Evolutionary conservation across 2,797 vertebrate genomes (phyloP).

Genomic region (Pseudochirops corinnae): DNA sequence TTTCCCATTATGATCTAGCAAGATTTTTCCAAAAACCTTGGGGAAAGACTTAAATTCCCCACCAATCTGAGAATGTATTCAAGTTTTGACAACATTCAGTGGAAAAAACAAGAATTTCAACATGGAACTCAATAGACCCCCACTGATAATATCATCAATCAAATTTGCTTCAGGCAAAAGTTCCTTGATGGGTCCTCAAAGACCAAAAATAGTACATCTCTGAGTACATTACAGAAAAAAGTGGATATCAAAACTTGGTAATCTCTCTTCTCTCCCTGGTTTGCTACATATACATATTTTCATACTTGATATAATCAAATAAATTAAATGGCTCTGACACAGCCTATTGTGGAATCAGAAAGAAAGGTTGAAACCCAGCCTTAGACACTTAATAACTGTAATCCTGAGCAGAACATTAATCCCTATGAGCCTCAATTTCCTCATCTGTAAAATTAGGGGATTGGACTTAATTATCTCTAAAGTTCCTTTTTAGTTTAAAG

Average conservation of each 20-base stretch:
- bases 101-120: constrained; percentile 96
- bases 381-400: background rate
- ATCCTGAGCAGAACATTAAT: background rate
- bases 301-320: background rate
- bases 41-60: constrained; percentile 93
- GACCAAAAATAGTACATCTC: constrained; percentile 94
- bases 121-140: constrained; percentile 92
- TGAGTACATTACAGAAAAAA: constrained; percentile 93
- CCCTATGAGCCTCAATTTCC: background rate
- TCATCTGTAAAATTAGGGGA: background rate
- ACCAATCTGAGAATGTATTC: constrained; percentile 95
- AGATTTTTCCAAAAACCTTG: constrained; percentile 92
- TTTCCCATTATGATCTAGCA: constrained; percentile 93
- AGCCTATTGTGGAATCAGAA: background rate
- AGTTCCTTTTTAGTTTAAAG: background rate
- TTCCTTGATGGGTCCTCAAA: constrained; percentile 94
- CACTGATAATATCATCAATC: constrained; percentile 95
- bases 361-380: background rate
- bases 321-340: background rate
- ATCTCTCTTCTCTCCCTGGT: constrained; percentile 79
- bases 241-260: constrained; percentile 95
- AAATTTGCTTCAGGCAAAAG: constrained; percentile 92
- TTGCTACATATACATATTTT: background rate
- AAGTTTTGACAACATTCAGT: constrained; percentile 94
- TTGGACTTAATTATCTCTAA: background rate